These are phyloP conservation scores for Podarcis siculus DNA, from an alignment of 2,797 vertebrate species.

Conservation along the genomic window DNA sequence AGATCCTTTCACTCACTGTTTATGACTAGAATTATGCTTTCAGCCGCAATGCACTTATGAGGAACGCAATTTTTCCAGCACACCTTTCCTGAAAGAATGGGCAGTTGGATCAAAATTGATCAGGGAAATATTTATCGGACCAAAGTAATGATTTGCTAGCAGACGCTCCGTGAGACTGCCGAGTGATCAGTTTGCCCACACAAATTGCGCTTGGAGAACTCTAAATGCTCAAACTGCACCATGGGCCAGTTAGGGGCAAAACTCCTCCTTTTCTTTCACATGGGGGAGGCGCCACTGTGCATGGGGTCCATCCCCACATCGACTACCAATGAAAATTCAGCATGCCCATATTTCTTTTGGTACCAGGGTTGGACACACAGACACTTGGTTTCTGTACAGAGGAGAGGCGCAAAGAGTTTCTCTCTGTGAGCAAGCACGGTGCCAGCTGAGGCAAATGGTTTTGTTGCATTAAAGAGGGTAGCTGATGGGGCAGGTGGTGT, in stretches of 20 bases:
- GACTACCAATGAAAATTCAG: not conserved
- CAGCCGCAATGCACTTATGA: constrained; percentile 13
- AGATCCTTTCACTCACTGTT: constrained; percentile 5
- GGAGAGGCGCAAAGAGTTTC: too few relatives aligned
- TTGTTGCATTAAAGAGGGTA: too few relatives aligned
- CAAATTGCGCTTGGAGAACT: not conserved
- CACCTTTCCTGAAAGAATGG: constrained; percentile 56
- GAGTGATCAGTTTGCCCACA: not conserved
- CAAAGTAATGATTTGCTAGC: constrained; percentile 65
- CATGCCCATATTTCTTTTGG: too few relatives aligned
- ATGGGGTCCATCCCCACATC: too few relatives aligned
- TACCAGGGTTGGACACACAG: too few relatives aligned
- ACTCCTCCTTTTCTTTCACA: constrained; percentile 6
- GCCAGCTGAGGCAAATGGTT: too few relatives aligned
- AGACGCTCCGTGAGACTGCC: constrained; percentile 56
- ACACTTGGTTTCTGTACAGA: too few relatives aligned
- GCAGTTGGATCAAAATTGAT: constrained; percentile 60
- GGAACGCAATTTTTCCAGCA: constrained; percentile 49
- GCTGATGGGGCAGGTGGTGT: too few relatives aligned
- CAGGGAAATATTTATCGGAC: constrained; percentile 63
- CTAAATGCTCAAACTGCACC: not conserved
- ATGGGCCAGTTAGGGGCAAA: not conserved
- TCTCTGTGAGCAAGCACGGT: too few relatives aligned
- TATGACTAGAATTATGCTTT: constrained; percentile 29
- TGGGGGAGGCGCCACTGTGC: not conserved